Base-by-base conservation (phyloP, 1,140 invertebrate genomes). In the Laodelphax striatellus region DNA sequence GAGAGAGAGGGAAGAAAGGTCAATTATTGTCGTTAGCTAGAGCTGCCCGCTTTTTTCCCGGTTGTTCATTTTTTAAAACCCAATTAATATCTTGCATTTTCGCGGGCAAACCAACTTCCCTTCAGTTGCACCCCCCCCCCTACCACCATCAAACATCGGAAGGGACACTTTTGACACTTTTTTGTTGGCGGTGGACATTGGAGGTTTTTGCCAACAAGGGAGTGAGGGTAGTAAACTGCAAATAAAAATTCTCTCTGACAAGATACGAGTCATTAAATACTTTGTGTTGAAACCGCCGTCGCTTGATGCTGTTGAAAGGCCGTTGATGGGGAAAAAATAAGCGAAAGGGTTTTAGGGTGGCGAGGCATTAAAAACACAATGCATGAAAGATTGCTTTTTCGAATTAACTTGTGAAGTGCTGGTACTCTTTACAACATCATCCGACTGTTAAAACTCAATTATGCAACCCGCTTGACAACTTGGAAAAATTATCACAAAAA, bases 81-180 rank as follows among this genome's bases (percentile, higher is more conserved):
- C 57, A 58, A 58, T 58, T 58, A 58, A 58, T 58, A 58, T 58
- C 57, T 58, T 50, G 43, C n/a, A 22, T 50, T 44, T 19, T 14
- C 17, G 43, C 14, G 43, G 43, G 24, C 24, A 28, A 28, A 28
- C 24, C 24, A 28, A 28, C 24, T 28, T 28, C 6, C 2, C 24
- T 6, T n/a, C n/a, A n/a, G n/a, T n/a, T n/a, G n/a, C n/a, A n/a
- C n/a, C n/a, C n/a, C n/a, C n/a, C n/a, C n/a, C n/a, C n/a, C n/a
- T n/a, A n/a, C n/a, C n/a, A n/a, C 24, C 24, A 28, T 28, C 24
- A 28, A 28, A 28, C 24, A 28, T 28, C 24, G 24, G 24, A 28
- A 28, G 24, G 24, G 24, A 28, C 24, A 28, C 24, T 28, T 28
- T 28, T 28, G 24, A 28, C 24, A 28, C 24, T 28, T 28, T 28